Base-by-base conservation (phyloP, 2,888 invertebrate species). In the Cheilosia impressa region DNA sequence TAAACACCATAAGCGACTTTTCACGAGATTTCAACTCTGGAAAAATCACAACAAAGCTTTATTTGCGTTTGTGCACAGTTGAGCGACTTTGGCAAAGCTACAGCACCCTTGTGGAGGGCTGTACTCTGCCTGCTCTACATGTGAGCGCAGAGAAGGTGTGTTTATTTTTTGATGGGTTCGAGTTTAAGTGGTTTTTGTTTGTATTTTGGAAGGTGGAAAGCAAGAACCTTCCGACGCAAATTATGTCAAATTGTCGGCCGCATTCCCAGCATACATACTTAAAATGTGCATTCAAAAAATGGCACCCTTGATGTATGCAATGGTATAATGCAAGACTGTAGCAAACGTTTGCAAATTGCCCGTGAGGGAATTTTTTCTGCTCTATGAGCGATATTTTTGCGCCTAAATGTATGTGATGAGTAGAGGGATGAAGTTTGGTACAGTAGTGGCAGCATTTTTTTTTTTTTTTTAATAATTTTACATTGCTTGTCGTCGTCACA, bases 301-400 rank as follows among this genome's bases (percentile, higher is more conserved):
- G 38, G 24, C 53, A 31, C 45, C 78, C 69, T 50, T 50, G 71
- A 55, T 63, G 69, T 77, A 77, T 60, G 62, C 77, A 62, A 62
- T 24, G 15, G 38, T 43, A 27, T 15, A 52, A 17, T 58, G 57
- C 10, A 38, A 13, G 5, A 52, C 10, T 15, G 27, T 4, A 13
- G 13, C 13, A 38, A 38, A 38, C 53, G 45, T 60, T 15, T 31
- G 15, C 17, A 60, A 55, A 47, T 65, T 50, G 50, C 65, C 57
- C 50, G 9, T 17, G 27, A 5, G 63, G 41, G 15, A 38, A n/a
- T 55, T 60, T 38, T 55, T 27, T 24, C 9, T n/a, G 15, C 19
- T 47, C 15, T 3, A 2, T 7, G 31, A 17, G 10, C 4, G 1
- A 24, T 50, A 17, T 7, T 4, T 2, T 1, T 53, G 57, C 69